These are phyloP conservation scores for Cebidichthys violaceus DNA, from an alignment of 2,113 vertebrate species.

Conservation along the genomic window DNA sequence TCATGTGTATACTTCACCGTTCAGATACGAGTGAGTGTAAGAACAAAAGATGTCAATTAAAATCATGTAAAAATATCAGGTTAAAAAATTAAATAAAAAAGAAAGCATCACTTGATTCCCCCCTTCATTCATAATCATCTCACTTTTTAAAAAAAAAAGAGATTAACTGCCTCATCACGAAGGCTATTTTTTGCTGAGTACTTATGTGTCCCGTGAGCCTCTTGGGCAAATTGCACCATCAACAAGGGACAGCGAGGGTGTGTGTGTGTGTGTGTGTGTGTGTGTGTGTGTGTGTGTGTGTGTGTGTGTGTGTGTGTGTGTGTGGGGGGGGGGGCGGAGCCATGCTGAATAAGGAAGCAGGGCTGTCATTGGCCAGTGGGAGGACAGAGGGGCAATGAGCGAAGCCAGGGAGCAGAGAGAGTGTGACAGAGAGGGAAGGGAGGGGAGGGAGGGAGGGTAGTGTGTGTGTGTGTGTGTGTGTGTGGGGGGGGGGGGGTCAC, in stretches of 20 bases:
- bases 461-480: no score
- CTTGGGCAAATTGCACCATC: constrained; percentile 54
- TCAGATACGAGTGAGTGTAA: neutral
- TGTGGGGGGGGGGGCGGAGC: constrained; percentile 35
- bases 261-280: neutral
- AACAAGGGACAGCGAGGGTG: constrained; percentile 12
- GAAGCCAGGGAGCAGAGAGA: constrained; percentile 27
- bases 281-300: no score
- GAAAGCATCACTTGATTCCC: neutral
- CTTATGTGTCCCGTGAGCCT: constrained; percentile 71
- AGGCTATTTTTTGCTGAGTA: constrained; percentile 45
- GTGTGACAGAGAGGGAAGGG: constrained; percentile 49
- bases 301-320: no score
- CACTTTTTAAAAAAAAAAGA: neutral
- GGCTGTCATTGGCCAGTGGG: constrained; percentile 64
- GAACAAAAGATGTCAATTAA: neutral
- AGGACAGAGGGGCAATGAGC: constrained; percentile 25
- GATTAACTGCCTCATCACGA: constrained; percentile 21
- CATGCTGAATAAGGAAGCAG: constrained; percentile 72
- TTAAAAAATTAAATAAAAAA: neutral
- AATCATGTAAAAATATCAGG: neutral
- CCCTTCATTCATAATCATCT: neutral
- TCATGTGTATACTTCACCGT: no score
- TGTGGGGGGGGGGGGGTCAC: constrained; percentile 21
- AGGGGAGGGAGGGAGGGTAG: constrained; percentile 11